Conservation (phyloP, 2,888 invertebrate species). For the Oeneis ivallda region DNA sequence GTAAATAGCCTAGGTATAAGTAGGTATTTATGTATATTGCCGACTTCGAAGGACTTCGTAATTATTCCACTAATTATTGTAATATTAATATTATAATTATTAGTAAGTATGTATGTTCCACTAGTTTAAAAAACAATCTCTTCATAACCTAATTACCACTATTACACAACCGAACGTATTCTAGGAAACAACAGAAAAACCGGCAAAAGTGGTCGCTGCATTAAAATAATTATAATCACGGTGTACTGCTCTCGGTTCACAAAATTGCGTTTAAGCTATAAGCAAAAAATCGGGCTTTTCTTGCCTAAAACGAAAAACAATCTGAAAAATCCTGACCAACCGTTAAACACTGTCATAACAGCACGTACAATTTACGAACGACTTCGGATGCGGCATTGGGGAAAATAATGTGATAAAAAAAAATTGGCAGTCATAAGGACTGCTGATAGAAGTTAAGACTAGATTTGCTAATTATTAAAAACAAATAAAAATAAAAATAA, state of each 20-base stretch:
- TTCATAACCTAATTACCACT: conserved; percentile 11
- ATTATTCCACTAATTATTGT: no score
- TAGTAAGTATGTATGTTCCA: no score
- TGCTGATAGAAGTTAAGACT: no score
- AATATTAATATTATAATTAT: no score
- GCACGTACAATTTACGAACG: conserved; percentile 12
- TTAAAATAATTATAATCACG: conserved; percentile 27
- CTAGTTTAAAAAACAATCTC: no score
- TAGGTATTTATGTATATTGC: no score
- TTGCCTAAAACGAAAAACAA: conserved; percentile 43
- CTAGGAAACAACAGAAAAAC: conserved; percentile 18
- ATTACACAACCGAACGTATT: conserved; percentile 15
- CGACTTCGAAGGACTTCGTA: no score
- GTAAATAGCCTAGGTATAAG: no score
- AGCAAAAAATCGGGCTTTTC: conserved; percentile 37
- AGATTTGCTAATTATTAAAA: no score
- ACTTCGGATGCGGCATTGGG: conserved; percentile 31
- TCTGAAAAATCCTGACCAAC: conserved; percentile 39
- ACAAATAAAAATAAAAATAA: no score
- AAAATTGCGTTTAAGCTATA: conserved; percentile 26
- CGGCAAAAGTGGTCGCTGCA: conserved; percentile 15
- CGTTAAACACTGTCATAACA: conserved; percentile 42
- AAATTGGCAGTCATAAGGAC: no score
- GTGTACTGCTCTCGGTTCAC: conserved; percentile 20
- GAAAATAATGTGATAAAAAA: no score